These are phyloP conservation scores for Pteronura brasiliensis DNA, from an alignment of 2,113 vertebrate genomes.

Conservation along the genomic window DNA sequence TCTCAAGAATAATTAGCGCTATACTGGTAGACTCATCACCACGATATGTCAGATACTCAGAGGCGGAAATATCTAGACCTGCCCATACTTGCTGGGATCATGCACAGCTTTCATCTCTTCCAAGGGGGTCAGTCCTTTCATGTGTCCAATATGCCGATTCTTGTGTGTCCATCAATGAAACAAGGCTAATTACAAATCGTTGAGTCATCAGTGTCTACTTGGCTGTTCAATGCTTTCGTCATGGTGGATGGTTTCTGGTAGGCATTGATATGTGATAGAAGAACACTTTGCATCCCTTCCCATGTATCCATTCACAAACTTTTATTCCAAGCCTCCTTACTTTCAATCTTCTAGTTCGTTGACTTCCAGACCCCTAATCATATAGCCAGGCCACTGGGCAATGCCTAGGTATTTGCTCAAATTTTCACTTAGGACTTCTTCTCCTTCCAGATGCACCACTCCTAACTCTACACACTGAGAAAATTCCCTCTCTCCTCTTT, in stretches of 20 bases:
- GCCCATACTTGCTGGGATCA: not conserved
- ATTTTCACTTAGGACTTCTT: not conserved
- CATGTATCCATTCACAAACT: not conserved
- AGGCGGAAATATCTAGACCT: not conserved
- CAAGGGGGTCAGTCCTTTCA: not conserved
- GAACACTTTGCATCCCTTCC: not conserved
- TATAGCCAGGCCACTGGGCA: not conserved
- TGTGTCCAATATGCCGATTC: not conserved
- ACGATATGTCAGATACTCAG: no score
- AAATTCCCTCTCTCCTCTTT: not conserved
- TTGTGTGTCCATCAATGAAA: not conserved
- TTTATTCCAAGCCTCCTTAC: not conserved
- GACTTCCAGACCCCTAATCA: not conserved
- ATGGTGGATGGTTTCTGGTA: not conserved
- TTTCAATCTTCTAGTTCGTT: not conserved
- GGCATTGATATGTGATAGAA: not conserved
- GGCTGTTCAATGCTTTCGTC: not conserved
- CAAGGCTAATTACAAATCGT: not conserved
- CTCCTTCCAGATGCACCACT: not conserved
- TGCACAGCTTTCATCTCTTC: not conserved
- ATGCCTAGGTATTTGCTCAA: not conserved
- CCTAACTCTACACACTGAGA: not conserved
- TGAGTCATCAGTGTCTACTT: not conserved
- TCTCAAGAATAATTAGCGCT: not conserved
- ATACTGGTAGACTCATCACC: not conserved